Evolutionary conservation across 2,888 invertebrate genomes (phyloP).

Genomic region (Panopea generosa): DNA sequence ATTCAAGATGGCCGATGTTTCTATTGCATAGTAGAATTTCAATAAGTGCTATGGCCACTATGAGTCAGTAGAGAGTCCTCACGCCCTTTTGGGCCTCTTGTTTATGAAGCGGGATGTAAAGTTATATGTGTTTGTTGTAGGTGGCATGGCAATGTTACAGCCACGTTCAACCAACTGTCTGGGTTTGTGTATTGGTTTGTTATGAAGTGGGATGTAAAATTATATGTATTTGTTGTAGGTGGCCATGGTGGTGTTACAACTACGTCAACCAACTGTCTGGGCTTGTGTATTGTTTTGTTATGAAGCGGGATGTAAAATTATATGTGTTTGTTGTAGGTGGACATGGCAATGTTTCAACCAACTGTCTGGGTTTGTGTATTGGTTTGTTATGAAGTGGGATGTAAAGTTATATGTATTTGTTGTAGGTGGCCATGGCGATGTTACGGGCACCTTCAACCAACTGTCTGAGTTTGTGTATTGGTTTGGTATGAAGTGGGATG

Average conservation of each 20-base stretch:
- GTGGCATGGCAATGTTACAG: constrained; percentile 56
- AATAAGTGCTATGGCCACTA: too few species aligned
- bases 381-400: constrained; percentile 71
- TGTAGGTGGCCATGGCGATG: constrained; percentile 56
- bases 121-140: constrained; percentile 57
- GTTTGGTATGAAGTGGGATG: constrained; percentile 70
- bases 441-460: constrained; percentile 56
- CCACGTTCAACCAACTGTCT: constrained; percentile 54
- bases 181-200: constrained; percentile 66
- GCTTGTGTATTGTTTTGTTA: constrained; percentile 66
- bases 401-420: constrained; percentile 61
- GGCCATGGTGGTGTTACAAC: constrained; percentile 58
- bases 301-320: constrained; percentile 69
- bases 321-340: constrained; percentile 35
- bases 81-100: too few species aligned
- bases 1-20: too few species aligned
- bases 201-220: constrained; percentile 67
- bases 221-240: constrained; percentile 58
- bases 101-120: constrained; percentile 69
- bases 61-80: too few species aligned
- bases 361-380: constrained; percentile 55
- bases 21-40: too few species aligned
- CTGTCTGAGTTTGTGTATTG: constrained; percentile 59
- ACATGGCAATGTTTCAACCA: constrained; percentile 60
- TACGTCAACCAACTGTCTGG: constrained; percentile 54